Conservation (phyloP, 2,797 vertebrate genomes). For the Anas capensis region DNA sequence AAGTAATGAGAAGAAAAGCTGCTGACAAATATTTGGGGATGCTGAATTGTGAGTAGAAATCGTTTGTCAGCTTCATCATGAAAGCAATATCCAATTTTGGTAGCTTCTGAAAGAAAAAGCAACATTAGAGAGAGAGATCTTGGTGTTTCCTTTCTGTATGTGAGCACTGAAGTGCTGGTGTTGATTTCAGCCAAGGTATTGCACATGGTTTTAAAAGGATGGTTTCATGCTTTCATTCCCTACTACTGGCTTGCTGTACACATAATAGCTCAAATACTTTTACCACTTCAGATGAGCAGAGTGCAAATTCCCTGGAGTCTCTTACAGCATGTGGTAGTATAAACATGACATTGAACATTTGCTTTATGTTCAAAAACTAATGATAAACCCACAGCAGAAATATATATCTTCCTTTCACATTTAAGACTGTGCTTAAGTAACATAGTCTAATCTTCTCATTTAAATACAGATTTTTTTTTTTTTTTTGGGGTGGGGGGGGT, state of each 20-base stretch:
- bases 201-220: not conserved
- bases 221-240: not conserved
- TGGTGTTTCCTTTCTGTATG: not conserved
- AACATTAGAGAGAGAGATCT: not conserved
- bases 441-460: not conserved
- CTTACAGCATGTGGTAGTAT: not conserved
- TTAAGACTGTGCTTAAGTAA: not conserved
- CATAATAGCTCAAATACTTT: constrained; percentile 7
- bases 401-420: not conserved
- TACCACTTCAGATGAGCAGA: not conserved
- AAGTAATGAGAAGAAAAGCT: not conserved
- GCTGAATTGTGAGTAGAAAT: not conserved
- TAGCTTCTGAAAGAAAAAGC: not conserved
- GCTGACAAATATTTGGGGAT: not conserved
- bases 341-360: constrained; percentile 7
- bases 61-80: not conserved
- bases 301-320: not conserved
- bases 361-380: not conserved
- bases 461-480: not conserved
- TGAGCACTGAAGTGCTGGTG: not conserved
- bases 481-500: not conserved
- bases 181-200: not conserved
- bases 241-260: not conserved
- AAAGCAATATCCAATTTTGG: not conserved
- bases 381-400: not conserved